Conservation (phyloP, 2,797 vertebrate genomes). For the Girardinus metallicus region DNA sequence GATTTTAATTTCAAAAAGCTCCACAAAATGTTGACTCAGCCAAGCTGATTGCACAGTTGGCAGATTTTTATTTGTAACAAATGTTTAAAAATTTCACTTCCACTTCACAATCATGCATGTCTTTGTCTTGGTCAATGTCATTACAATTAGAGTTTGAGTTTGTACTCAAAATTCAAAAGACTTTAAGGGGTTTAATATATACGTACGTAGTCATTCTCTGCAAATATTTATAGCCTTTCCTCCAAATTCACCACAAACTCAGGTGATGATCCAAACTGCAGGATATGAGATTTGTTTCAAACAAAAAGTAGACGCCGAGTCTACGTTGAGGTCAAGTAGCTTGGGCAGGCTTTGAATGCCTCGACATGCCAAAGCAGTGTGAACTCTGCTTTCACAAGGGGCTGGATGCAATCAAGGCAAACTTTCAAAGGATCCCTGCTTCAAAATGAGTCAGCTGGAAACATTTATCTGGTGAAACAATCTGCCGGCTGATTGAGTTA, state of each 20-base stretch:
- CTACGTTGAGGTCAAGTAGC: background rate
- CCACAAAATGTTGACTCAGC: background rate
- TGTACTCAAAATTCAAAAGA: background rate
- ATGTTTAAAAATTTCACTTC: background rate
- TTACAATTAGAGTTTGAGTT: background rate
- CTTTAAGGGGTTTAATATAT: background rate
- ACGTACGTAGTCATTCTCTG: background rate
- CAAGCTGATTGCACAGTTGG: background rate
- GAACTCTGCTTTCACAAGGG: background rate
- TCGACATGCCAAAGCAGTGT: slow-evolving; percentile 5
- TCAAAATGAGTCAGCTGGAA: slow-evolving; percentile 6
- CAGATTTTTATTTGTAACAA: background rate
- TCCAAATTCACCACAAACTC: background rate
- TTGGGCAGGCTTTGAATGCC: background rate
- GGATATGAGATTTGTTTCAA: background rate
- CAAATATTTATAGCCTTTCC: slow-evolving; percentile 9
- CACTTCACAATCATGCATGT: background rate
- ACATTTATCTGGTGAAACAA: background rate
- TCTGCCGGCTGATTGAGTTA: background rate
- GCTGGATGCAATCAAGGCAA: background rate
- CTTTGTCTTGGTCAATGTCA: background rate
- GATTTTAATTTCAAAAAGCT: background rate
- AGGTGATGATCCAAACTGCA: background rate
- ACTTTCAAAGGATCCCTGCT: slow-evolving; percentile 9
- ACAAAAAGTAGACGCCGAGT: background rate